These are phyloP conservation scores for Nymphalis io DNA, from an alignment of 1,140 invertebrate genomes.

Conservation along the genomic window DNA sequence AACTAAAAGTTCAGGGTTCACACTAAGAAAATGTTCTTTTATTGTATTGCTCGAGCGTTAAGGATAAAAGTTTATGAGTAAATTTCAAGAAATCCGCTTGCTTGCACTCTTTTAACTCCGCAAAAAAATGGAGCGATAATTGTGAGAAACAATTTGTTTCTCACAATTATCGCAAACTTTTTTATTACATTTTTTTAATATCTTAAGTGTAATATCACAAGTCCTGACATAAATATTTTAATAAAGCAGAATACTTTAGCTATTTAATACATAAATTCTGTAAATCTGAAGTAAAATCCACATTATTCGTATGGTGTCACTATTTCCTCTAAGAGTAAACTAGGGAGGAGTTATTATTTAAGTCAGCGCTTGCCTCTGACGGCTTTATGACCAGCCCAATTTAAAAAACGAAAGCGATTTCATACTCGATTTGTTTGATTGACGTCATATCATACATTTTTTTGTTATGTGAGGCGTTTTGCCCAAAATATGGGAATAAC, in stretches of 20 bases:
- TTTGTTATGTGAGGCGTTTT: not conserved
- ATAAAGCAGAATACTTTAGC: slow-evolving; percentile 10
- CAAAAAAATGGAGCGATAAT: no score
- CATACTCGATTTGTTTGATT: not conserved
- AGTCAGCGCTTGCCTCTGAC: slow-evolving; percentile 61
- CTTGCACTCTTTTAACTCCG: not conserved
- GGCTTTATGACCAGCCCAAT: slow-evolving; percentile 41
- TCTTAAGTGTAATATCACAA: not conserved
- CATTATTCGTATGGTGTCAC: slow-evolving; percentile 44
- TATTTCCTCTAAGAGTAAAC: slow-evolving; percentile 56
- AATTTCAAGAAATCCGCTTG: no score
- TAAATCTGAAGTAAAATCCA: slow-evolving; percentile 23
- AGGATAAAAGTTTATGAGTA: no score
- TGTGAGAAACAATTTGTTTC: no score
- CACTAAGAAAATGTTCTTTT: no score
- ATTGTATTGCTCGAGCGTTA: no score
- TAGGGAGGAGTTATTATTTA: slow-evolving; percentile 65
- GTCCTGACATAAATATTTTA: slow-evolving; percentile 15
- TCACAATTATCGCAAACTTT: no score
- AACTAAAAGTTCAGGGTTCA: no score
- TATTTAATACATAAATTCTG: slow-evolving; percentile 35
- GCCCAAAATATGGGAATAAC: no score
- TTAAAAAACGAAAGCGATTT: slow-evolving; percentile 19
- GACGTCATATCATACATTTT: no score
- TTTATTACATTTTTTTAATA: no score